These are phyloP conservation scores for Myripristis jacobus DNA, from an alignment of 2,797 vertebrate species.

Conservation along the genomic window DNA sequence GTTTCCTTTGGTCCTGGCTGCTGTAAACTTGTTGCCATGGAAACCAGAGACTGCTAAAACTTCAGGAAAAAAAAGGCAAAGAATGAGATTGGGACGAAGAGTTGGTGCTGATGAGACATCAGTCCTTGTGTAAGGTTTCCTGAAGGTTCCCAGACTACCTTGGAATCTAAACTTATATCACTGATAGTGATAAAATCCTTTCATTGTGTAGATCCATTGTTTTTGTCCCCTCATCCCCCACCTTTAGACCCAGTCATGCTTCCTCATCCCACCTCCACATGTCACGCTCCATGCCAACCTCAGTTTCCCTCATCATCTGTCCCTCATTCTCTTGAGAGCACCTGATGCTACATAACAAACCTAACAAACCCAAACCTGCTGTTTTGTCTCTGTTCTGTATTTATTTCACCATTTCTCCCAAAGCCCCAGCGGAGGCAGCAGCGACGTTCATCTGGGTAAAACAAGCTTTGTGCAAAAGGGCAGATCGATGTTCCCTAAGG, in stretches of 20 bases:
- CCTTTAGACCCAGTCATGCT: constrained; percentile 10
- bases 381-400: constrained; percentile 63
- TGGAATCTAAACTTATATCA: background rate
- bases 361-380: constrained; percentile 59
- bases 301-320: constrained; percentile 19
- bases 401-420: constrained; percentile 67
- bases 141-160: background rate
- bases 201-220: background rate
- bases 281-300: constrained; percentile 35
- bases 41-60: constrained; percentile 47
- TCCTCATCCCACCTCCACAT: constrained; percentile 31
- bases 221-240: background rate
- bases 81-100: constrained; percentile 4
- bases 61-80: constrained; percentile 16
- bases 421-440: constrained; percentile 69
- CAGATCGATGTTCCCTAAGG: constrained; percentile 83
- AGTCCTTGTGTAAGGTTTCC: background rate
- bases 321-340: constrained; percentile 17
- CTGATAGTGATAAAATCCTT: background rate
- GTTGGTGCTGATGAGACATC: background rate
- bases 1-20: constrained; percentile 36
- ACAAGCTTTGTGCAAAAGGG: constrained; percentile 72
- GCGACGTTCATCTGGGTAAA: constrained; percentile 66
- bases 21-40: constrained; percentile 53
- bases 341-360: constrained; percentile 31